These are phyloP conservation scores for Glossosoma conforme DNA, from an alignment of 1,140 invertebrate genomes.

Conservation along the genomic window DNA sequence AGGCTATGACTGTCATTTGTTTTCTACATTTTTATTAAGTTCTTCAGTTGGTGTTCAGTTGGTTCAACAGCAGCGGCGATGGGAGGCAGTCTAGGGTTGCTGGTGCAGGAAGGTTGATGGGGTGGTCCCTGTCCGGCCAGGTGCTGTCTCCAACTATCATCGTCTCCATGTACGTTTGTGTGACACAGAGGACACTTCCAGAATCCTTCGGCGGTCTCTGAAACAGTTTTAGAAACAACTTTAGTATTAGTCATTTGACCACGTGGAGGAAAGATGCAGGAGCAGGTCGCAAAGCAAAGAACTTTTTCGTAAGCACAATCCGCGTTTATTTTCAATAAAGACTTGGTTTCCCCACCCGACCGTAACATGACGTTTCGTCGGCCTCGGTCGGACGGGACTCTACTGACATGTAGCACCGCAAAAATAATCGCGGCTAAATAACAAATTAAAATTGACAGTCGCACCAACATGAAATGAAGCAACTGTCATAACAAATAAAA, in stretches of 20 bases:
- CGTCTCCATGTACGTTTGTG: conserved; percentile 48
- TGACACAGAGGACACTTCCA: conserved; percentile 69
- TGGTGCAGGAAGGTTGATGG: conserved; percentile 16
- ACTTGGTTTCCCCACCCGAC: background rate
- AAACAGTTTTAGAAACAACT: background rate
- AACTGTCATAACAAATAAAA: no score
- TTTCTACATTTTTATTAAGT: no score
- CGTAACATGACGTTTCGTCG: background rate
- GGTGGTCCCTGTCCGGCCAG: conserved; percentile 13
- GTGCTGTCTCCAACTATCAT: conserved; percentile 25
- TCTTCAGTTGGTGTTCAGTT: no score
- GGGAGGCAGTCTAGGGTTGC: background rate
- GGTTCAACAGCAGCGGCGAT: no score
- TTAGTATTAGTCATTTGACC: background rate
- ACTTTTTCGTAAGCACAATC: background rate
- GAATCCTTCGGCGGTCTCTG: conserved; percentile 20
- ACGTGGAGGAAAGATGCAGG: no score
- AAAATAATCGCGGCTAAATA: no score
- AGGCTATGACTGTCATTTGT: no score
- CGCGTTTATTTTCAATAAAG: background rate
- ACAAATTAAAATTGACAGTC: no score
- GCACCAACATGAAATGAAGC: no score
- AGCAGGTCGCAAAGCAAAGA: no score
- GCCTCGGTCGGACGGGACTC: no score
- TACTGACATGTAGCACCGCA: no score